Base-by-base conservation (phyloP, 1,140 invertebrate species). In the Zaprionus camerounensis region DNA sequence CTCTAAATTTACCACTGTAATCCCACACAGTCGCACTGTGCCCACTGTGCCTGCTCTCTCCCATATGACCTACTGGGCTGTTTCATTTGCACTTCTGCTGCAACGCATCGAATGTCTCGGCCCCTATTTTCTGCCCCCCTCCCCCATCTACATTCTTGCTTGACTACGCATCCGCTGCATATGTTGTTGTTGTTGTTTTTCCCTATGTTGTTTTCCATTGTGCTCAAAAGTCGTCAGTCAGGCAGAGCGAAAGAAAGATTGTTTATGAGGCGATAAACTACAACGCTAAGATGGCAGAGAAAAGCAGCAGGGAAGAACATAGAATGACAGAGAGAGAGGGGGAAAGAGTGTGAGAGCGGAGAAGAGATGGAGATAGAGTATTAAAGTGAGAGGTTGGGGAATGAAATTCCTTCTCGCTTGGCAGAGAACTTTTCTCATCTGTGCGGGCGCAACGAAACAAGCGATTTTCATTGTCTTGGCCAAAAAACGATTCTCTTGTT, bases 251-350 rank as follows among this genome's bases (percentile, higher is more conserved):
- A 56, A 55, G 68, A 58, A 62, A 69, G 65, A 69, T 74, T 74
- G 71, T 74, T 74, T 74, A 74, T 69, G 71, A 74, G 71, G 71
- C 71, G 71, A 74, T 74, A 74, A 74, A 74, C 69, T 38, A 38
- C 31, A 17, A 46, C 41, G n/a, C 41, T 46, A 46, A 46, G 71
- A 24, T 20, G 38, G 26, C 12, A 51, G 46, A 20, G 17, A 6
- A 49, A n/a, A n/a, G 38, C 4, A 41, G 9, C 15, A 41, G 15
- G 6, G 13, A 41, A 41, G 38, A 41, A 15, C 3, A n/a, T 13
- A n/a, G 38, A 15, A 41, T n/a, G 17, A 49, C 11, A 49, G 20
- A 9, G 46, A 49, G 44, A 49, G 20, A 46, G 44, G 17, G 44
- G 2, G 44, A 24, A 34, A 5, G 38, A 15, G 15, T n/a, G 20